Base-by-base conservation (phyloP, 2,797 vertebrate species). In the Cryptoblepharus egeriae region DNA sequence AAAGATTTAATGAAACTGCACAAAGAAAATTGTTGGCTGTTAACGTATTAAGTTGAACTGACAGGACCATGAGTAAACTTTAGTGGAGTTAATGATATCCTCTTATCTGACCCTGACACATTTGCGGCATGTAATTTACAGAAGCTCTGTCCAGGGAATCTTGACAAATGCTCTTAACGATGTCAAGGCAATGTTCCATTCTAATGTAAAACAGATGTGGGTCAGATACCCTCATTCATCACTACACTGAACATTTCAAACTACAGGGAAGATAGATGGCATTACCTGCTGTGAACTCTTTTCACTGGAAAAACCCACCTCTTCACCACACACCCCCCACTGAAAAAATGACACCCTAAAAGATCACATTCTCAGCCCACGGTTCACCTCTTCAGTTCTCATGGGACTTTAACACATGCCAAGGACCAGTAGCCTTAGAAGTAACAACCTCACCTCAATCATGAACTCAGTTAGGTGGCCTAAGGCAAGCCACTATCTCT, bases 191-290 rank as follows among this genome's bases (percentile, higher is more conserved):
- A 93, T 96, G 96, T 93, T 95, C 96, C 94, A 95, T 96, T 95
- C 94, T 96, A 97, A 97, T 96, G 96, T 88, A 95, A 97, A 97
- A 93, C 97, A 97, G 96, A 97, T 98, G 97, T 95, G 96, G 97
- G 96, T 97, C 96, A 96, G 94, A 95, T 95, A 92, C 93, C 94
- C 95, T 93, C 94, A 96, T 97, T 97, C 96, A 97, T 97, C 97
- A 97, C 95, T 88, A 93, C 89, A 83, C 77, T 74, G 89, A 92
- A 94, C 91, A 92, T 92, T 90, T 93, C 92, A 55, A 90, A 92
- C 94, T 92, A 90, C 92, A 92, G 93, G 89, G 0, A 64, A 87
- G 85, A 94, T 93, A 93, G 96, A 96, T 96, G 94, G 85, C 88
- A 93, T 95, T 96, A 96, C 96, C 96, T 96, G 94, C 94, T 96